Percentiles rank a stretch among this genome's conserved stretches.
phyloP scores from a whole-genome alignment of 2,797 vertebrate genomes.

The Basileuterus tristriatus region DNA sequence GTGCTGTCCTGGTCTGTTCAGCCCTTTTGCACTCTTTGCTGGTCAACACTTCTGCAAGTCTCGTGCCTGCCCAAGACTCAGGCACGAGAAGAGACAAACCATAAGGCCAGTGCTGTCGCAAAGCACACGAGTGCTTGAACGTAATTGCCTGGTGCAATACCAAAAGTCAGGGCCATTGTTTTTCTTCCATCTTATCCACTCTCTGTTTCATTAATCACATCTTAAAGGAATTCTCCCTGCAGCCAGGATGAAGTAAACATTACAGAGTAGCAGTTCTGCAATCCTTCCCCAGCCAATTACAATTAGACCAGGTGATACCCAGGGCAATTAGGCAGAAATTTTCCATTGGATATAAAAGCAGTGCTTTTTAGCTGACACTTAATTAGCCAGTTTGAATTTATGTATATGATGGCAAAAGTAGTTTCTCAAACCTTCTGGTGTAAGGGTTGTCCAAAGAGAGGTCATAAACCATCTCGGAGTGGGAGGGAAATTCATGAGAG shows the following conservation, averaged over 20 bases:
- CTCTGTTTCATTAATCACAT: neutral
- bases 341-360: neutral
- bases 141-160: neutral
- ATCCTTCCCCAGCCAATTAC: neutral
- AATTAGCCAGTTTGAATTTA: neutral
- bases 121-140: neutral
- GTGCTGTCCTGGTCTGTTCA: neutral
- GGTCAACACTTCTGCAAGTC: neutral
- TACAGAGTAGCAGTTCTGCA: neutral
- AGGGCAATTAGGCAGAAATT: neutral
- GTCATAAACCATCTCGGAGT: neutral
- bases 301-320: neutral
- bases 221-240: neutral
- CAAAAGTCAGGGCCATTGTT: neutral
- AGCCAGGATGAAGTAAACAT: conserved; percentile 15
- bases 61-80: neutral
- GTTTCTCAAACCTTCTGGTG: neutral
- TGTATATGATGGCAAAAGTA: neutral
- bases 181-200: neutral
- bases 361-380: neutral
- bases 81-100: neutral
- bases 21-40: neutral
- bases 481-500: neutral
- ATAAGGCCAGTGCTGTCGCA: neutral
- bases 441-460: neutral